phyloP scores from a whole-genome alignment of 2,113 vertebrate genomes.

The Misgurnus mizolepis region DNA sequence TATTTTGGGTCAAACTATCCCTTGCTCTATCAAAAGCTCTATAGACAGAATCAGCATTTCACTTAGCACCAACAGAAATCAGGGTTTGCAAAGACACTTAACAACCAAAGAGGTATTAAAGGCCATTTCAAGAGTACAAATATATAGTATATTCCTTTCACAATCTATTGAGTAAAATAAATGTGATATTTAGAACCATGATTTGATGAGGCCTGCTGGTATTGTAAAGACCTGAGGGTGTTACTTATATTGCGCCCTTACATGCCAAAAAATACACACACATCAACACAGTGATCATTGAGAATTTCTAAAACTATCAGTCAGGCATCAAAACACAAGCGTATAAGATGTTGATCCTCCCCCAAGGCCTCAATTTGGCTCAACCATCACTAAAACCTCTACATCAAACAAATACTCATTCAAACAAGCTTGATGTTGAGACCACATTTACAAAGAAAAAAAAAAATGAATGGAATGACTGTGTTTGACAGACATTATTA shows the following conservation, averaged over 20 bases:
- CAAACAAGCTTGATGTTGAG: not conserved
- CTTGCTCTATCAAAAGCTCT: not conserved
- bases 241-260: not conserved
- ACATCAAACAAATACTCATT: not conserved
- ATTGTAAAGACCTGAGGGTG: slow-evolving; percentile 27
- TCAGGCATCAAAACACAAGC: not conserved
- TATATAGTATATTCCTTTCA: slow-evolving; percentile 16
- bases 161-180: slow-evolving; percentile 14
- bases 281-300: not conserved
- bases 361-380: not conserved
- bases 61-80: slow-evolving; percentile 53
- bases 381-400: not conserved
- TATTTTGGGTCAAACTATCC: too few species aligned
- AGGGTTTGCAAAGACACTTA: slow-evolving; percentile 17
- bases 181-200: not conserved
- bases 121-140: slow-evolving; percentile 20
- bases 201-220: slow-evolving; percentile 26
- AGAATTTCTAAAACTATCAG: slow-evolving; percentile 15
- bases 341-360: not conserved
- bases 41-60: not conserved
- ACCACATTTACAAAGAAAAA: not conserved
- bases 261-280: not conserved
- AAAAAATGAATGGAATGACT: not conserved
- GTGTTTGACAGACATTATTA: not conserved
- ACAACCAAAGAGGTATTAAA: slow-evolving; percentile 47